Evolutionary conservation across 1,140 invertebrate genomes (phyloP), one percentile per base, ranked within the genome.

Genomic region (Neodiprion fabricii): DNA sequence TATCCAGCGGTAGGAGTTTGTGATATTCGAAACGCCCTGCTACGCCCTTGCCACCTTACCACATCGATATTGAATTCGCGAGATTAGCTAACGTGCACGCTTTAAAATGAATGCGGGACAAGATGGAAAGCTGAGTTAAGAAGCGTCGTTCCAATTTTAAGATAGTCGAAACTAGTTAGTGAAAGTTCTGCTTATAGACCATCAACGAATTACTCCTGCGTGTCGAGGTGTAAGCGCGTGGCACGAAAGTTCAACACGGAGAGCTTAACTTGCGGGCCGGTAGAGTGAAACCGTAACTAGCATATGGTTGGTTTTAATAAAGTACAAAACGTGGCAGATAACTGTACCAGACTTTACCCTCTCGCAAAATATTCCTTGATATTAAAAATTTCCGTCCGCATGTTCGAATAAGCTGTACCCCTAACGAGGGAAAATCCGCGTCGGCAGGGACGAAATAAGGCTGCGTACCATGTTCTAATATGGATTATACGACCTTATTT

Each of bases 381-480:
- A 78, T 82, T 82, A 81, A 83, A 82, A 78, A 79, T 80, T 70
- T 79, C 82, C 75, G 78, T 47, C 72, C 73, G 76, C 80, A 82
- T 80, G 80, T 83, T 80, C 77, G 78, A 78, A 40, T 40, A 40
- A 23, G 67, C 40, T 74, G 77, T 77, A 77, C 72, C 28, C 78
- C 74, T 77, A 75, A 70, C 72, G 75, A 74, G 79, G 74, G 75
- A 77, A 83, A 77, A 81, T 81, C 81, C 80, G 78, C 53, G 76
- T 72, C 79, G 76, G 77, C 78, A 79, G 80, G 82, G 79, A 61
- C 53, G 53, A 61, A 83, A 82, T 83, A 82, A 83, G 81, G 81
- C 53, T 61, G 53, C n/a, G n/a, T 61, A 0, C 11, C 53, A 61
- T 61, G 53, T 14, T 61, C 53, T 61, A 61, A 61, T 61, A 61